Percentiles rank a stretch among this genome's conserved stretches.
Evolutionary conservation across 2,888 invertebrate genomes (phyloP).

Genomic region (Pyralis farinalis): DNA sequence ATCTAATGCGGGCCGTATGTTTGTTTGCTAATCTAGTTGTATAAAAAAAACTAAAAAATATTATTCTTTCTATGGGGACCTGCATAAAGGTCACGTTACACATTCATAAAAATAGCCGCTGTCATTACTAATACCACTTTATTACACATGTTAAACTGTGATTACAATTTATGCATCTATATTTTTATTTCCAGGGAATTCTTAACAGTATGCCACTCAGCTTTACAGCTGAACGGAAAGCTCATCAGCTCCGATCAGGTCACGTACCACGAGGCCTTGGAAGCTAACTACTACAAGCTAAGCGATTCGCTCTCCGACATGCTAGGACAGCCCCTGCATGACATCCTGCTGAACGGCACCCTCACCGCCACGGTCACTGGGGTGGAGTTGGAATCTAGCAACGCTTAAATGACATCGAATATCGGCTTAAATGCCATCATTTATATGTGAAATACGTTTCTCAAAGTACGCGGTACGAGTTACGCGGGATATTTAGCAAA

Average conservation of each 20-base stretch:
- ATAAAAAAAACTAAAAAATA: too few species aligned
- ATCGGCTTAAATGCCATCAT: too few species aligned
- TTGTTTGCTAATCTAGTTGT: too few species aligned
- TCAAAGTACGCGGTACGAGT: too few species aligned
- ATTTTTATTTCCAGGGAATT: slow-evolving; percentile 86
- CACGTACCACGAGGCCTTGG: slow-evolving; percentile 94
- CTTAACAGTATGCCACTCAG: slow-evolving; percentile 93
- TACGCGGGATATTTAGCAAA: too few species aligned
- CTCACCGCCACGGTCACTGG: slow-evolving; percentile 91
- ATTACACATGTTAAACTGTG: background rate
- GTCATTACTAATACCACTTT: too few species aligned
- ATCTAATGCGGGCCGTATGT: too few species aligned
- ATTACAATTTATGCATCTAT: slow-evolving; percentile 4
- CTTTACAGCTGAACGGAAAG: slow-evolving; percentile 93
- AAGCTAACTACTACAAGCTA: slow-evolving; percentile 92
- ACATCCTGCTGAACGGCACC: slow-evolving; percentile 86
- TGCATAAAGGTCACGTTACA: too few species aligned
- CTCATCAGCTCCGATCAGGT: slow-evolving; percentile 94
- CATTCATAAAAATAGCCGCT: too few species aligned
- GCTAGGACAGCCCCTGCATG: slow-evolving; percentile 86
- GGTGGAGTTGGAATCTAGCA: slow-evolving; percentile 89
- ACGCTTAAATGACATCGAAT: slow-evolving; percentile 78
- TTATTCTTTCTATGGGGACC: too few species aligned
- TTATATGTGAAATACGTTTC: too few species aligned
- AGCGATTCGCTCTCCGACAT: slow-evolving; percentile 88